These are phyloP conservation scores for Hypotaenidia okinawae DNA, from an alignment of 2,797 vertebrate genomes.

Conservation along the genomic window DNA sequence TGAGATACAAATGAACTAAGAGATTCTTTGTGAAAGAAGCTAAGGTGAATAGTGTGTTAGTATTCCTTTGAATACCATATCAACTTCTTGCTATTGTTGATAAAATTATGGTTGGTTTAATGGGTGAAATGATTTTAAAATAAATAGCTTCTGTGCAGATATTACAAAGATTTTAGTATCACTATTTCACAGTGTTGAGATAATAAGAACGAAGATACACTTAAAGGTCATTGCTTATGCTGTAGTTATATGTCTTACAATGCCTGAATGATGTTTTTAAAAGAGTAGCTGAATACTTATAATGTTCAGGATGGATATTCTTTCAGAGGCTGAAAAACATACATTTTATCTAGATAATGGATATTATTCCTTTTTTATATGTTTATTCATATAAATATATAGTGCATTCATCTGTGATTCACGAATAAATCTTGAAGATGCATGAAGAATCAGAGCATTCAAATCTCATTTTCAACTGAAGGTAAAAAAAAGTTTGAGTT, in stretches of 20 bases:
- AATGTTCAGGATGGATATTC: conserved; percentile 54
- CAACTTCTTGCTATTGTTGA: conserved; percentile 66
- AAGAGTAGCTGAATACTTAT: conserved; percentile 57
- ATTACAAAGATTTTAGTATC: conserved; percentile 62
- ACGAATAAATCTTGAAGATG: conserved; percentile 71
- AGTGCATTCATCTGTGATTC: conserved; percentile 69
- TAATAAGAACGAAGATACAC: conserved; percentile 56
- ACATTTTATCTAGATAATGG: conserved; percentile 65
- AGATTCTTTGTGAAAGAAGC: conserved; percentile 42
- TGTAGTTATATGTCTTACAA: conserved; percentile 57
- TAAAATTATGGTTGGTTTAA: conserved; percentile 69
- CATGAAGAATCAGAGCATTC: conserved; percentile 58
- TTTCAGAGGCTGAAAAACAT: conserved; percentile 63
- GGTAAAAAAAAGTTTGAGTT: not conserved
- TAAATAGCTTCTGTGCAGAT: conserved; percentile 69
- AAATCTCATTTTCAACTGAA: conserved; percentile 67
- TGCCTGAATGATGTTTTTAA: conserved; percentile 63
- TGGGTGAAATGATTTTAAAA: conserved; percentile 69
- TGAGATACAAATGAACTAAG: conserved; percentile 50
- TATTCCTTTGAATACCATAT: conserved; percentile 64
- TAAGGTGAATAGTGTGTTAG: conserved; percentile 40
- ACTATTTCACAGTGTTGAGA: conserved; percentile 60
- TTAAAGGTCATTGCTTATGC: conserved; percentile 75
- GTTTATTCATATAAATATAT: conserved; percentile 65
- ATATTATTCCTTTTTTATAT: conserved; percentile 18